A percentile compares a stretch with the other conserved stretches of the same genome.
Evolutionary conservation across 1,140 invertebrate species (phyloP).

Genomic region (Phymastichus coffea): DNA sequence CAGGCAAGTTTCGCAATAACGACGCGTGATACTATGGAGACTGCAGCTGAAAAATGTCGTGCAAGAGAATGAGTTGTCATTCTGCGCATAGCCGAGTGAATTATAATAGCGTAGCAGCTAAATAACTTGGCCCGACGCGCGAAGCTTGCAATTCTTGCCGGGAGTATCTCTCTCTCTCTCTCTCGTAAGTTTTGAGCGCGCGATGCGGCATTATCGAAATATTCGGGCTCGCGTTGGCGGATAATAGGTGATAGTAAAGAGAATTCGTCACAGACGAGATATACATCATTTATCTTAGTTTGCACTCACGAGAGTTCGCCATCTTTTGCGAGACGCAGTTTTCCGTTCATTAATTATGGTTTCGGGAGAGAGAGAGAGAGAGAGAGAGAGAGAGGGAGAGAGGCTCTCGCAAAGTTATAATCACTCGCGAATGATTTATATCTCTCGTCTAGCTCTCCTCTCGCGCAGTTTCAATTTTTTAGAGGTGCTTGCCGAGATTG

Average conservation of each 20-base stretch:
- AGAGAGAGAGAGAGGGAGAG: no score
- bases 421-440: slow-evolving; percentile 4
- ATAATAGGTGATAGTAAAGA: slow-evolving; percentile 18
- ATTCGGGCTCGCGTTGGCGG: not conserved
- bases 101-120: no score
- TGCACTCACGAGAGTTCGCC: not conserved
- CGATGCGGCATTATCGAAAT: not conserved
- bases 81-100: no score
- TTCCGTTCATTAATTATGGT: slow-evolving; percentile 16
- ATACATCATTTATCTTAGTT: slow-evolving; percentile 14
- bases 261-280: slow-evolving; percentile 8
- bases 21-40: no score
- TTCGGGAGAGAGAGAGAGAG: no score
- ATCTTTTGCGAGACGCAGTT: not conserved
- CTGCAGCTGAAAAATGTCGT: no score
- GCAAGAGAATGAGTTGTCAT: no score
- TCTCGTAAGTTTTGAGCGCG: not conserved
- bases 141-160: no score
- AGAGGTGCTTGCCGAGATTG: no score
- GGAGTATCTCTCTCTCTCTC: not conserved
- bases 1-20: no score
- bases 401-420: not conserved
- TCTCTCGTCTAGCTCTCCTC: not conserved
- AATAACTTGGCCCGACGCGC: no score
- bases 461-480: no score